A percentile compares a stretch with the other conserved stretches of the same genome.
Evolutionary conservation across 2,888 invertebrate genomes (phyloP).

Genomic region (Latheticus oryzae): DNA sequence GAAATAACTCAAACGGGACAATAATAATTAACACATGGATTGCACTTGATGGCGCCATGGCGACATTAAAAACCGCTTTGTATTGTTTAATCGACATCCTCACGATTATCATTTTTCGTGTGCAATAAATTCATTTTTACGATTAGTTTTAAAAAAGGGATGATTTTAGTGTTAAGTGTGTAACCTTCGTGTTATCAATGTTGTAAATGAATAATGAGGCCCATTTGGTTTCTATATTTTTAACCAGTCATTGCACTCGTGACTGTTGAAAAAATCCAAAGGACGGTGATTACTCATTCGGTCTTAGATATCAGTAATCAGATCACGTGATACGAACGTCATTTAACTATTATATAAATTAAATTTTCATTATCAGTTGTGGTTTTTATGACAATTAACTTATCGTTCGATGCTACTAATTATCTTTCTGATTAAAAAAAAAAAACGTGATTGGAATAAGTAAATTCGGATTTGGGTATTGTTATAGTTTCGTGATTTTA

Average conservation of each 20-base stretch:
- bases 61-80: slow-evolving; percentile 18
- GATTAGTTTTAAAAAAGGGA: slow-evolving; percentile 1
- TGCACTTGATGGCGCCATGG: slow-evolving; percentile 29
- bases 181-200: slow-evolving; percentile 29
- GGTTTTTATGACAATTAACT: slow-evolving; percentile 20
- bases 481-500: slow-evolving; percentile 19
- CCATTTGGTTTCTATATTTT: slow-evolving; percentile 29
- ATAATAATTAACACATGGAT: slow-evolving; percentile 28
- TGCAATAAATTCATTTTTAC: slow-evolving; percentile 12
- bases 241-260: slow-evolving; percentile 19
- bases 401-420: slow-evolving; percentile 22
- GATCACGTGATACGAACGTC: slow-evolving; percentile 26
- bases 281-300: slow-evolving; percentile 31
- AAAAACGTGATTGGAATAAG: slow-evolving; percentile 1
- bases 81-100: slow-evolving; percentile 10
- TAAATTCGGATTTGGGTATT: slow-evolving; percentile 1
- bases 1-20: slow-evolving; percentile 9
- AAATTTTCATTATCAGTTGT: slow-evolving; percentile 23
- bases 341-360: slow-evolving; percentile 25
- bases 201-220: slow-evolving; percentile 27
- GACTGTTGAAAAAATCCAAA: slow-evolving; percentile 22
- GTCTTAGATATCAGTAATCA: slow-evolving; percentile 5
- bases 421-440: slow-evolving; percentile 18
- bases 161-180: slow-evolving; percentile 14
- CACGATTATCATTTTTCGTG: background rate